phyloP scores from a whole-genome alignment of 2,888 invertebrate species.

The Sialis lutaria region DNA sequence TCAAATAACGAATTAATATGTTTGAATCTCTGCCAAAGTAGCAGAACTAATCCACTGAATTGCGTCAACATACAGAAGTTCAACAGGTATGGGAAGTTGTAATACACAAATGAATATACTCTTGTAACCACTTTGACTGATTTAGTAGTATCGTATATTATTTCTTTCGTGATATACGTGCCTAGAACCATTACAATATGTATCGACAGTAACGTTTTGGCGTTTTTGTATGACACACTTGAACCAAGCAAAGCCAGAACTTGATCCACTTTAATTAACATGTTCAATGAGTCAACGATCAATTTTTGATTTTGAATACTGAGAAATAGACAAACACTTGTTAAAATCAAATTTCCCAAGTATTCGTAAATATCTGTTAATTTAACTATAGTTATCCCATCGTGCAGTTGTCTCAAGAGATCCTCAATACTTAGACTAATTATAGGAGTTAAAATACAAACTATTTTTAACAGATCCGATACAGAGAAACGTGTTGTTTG shows the following conservation, averaged over 20 bases:
- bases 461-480: background rate
- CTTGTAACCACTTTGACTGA: background rate
- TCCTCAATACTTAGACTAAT: background rate
- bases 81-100: background rate
- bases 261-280: background rate
- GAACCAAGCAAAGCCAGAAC: background rate
- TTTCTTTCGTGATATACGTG: slow-evolving; percentile 1
- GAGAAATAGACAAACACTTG: background rate
- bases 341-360: background rate
- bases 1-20: background rate
- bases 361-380: background rate
- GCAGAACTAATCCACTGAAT: background rate
- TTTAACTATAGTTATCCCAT: background rate
- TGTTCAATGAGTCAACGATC: background rate
- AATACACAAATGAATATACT: background rate
- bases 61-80: background rate
- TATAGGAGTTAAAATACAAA: background rate
- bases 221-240: background rate
- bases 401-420: background rate
- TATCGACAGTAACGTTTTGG: background rate
- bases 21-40: background rate
- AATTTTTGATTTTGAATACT: background rate
- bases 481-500: background rate
- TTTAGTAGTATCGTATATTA: background rate
- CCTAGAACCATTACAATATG: background rate